A percentile compares a stretch with the other conserved stretches of the same genome.
phyloP scores from a whole-genome alignment of 2,113 vertebrate genomes.

The Plotosus lineatus region DNA sequence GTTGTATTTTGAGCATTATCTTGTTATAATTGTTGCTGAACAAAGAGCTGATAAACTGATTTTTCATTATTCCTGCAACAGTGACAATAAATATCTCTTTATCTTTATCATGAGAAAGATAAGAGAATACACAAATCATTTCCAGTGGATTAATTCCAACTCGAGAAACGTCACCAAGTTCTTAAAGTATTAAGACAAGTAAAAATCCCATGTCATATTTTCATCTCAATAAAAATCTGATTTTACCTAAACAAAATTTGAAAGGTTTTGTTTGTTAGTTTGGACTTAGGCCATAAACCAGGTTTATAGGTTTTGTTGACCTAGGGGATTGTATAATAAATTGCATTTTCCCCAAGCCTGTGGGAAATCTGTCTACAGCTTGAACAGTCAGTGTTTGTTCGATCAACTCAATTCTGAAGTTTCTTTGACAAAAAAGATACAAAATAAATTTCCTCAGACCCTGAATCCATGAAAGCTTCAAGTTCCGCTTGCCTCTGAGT shows the following conservation, averaged over 20 bases:
- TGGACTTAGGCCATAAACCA: background rate
- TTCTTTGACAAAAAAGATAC: background rate
- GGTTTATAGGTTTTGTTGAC: background rate
- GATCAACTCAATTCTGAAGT: slow-evolving; percentile 1
- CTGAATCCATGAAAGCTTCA: background rate
- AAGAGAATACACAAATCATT: too few relatives aligned
- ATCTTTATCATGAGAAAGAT: too few relatives aligned
- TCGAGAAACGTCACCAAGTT: background rate
- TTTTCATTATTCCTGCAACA: too few relatives aligned
- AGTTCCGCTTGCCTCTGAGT: background rate
- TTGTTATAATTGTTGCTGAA: too few relatives aligned
- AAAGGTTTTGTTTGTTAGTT: background rate
- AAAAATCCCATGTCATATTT: background rate
- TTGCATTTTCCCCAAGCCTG: background rate
- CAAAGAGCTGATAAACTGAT: too few relatives aligned
- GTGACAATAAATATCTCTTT: too few relatives aligned
- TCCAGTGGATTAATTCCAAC: background rate
- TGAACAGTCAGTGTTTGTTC: background rate
- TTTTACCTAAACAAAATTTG: background rate
- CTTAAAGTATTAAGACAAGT: background rate
- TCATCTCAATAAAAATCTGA: background rate
- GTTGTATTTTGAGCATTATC: too few relatives aligned
- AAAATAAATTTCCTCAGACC: background rate
- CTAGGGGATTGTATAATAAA: slow-evolving; percentile 2
- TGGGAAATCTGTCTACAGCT: background rate